Percentiles rank a stretch among this genome's conserved stretches.
Conservation (phyloP, 2,888 invertebrate species). For the Epirrhoe alternata region DNA sequence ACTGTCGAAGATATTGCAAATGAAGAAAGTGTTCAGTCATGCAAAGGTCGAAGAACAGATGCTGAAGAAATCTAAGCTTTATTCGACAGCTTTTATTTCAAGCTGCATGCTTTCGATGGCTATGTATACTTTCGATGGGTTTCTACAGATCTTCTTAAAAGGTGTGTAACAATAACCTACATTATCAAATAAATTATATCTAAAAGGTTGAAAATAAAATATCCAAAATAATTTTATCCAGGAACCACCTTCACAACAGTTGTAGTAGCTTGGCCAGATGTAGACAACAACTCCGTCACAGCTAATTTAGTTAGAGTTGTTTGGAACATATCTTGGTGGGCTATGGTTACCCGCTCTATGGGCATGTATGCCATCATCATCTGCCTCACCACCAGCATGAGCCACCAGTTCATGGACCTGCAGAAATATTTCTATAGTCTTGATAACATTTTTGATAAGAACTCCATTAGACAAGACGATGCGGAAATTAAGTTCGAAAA, state of each 20-base stretch:
- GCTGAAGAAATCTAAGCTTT: constrained; percentile 52
- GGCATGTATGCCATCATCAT: constrained; percentile 22
- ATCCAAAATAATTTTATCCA: too few species aligned
- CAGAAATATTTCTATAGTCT: constrained; percentile 53
- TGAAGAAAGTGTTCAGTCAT: constrained; percentile 59
- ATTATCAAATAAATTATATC: too few species aligned
- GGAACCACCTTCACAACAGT: constrained; percentile 28
- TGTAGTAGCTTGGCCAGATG: constrained; percentile 29
- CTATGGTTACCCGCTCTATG: constrained; percentile 17
- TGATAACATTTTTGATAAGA: constrained; percentile 44
- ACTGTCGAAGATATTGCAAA: constrained; percentile 47
- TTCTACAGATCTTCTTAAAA: constrained; percentile 38
- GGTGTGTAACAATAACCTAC: constrained; percentile 37
- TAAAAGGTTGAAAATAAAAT: too few species aligned
- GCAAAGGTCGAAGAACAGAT: constrained; percentile 55
- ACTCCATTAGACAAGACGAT: constrained; percentile 32
- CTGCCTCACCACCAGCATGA: constrained; percentile 38
- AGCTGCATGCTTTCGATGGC: constrained; percentile 39
- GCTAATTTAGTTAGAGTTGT: constrained; percentile 14
- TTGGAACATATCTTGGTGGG: constrained; percentile 30
- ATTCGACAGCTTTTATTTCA: constrained; percentile 43
- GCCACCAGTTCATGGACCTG: constrained; percentile 52
- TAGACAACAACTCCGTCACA: constrained; percentile 17
- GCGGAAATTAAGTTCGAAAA: constrained; percentile 50
- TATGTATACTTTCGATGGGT: constrained; percentile 49